Percentiles rank a stretch among this genome's conserved stretches.
These are phyloP conservation scores for Okapia johnstoni DNA, from an alignment of 2,113 vertebrate genomes.

Conservation along the genomic window DNA sequence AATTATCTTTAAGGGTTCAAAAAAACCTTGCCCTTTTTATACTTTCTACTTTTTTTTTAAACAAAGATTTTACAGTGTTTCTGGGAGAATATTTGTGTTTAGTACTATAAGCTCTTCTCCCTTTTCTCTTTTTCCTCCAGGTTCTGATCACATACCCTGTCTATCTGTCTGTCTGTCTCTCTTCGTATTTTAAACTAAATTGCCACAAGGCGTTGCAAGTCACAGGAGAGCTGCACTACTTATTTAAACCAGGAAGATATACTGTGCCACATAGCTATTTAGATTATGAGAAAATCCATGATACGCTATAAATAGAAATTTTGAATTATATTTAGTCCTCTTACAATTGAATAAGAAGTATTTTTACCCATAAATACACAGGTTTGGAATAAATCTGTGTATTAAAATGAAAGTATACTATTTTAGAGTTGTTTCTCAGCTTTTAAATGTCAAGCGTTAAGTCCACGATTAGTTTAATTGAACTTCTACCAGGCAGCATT, in stretches of 20 bases:
- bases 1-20: not conserved
- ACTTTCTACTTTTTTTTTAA: not conserved
- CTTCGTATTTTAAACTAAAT: constrained; percentile 2
- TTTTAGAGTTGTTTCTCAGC: not conserved
- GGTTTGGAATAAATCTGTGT: not conserved
- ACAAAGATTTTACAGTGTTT: not conserved
- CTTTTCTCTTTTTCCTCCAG: not conserved
- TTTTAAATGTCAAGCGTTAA: not conserved
- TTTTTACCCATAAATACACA: constrained; percentile 13
- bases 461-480: not conserved
- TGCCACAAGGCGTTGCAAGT: not conserved
- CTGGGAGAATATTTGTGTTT: not conserved
- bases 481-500: not conserved
- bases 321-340: constrained; percentile 23
- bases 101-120: not conserved
- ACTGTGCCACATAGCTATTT: constrained; percentile 40
- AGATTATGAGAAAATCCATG: constrained; percentile 35
- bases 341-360: not conserved
- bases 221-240: not conserved
- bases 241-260: constrained; percentile 2
- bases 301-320: not conserved
- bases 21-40: not conserved
- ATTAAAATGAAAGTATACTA: not conserved
- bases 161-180: not conserved
- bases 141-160: not conserved